phyloP scores from a whole-genome alignment of 2,113 vertebrate genomes.

The Struthidea cinerea region DNA sequence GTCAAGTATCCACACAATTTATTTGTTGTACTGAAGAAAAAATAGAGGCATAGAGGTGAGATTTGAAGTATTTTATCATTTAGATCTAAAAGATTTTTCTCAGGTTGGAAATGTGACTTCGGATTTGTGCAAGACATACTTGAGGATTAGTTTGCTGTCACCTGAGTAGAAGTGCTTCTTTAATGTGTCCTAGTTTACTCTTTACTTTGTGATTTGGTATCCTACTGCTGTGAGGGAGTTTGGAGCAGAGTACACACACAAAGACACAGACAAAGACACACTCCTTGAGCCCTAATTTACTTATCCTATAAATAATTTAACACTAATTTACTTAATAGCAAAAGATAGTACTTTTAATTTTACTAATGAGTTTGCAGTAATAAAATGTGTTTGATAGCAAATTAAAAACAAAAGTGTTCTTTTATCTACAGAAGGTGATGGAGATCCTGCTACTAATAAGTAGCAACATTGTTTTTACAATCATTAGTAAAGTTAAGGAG shows the following conservation, averaged over 20 bases:
- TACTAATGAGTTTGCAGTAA: background rate
- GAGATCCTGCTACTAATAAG: background rate
- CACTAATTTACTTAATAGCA: background rate
- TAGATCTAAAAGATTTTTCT: background rate
- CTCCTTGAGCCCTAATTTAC: background rate
- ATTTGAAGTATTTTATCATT: background rate
- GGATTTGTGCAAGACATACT: background rate
- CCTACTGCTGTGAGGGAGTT: background rate
- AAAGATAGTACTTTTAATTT: background rate
- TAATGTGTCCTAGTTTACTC: background rate
- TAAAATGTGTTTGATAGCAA: background rate
- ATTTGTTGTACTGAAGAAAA: background rate
- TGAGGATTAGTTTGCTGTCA: background rate
- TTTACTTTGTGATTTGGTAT: background rate
- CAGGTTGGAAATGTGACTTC: background rate
- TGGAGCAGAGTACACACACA: background rate
- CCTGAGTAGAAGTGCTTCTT: rapidly evolving
- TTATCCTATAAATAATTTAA: background rate
- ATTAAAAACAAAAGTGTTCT: background rate
- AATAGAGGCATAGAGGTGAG: background rate
- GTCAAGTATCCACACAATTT: background rate
- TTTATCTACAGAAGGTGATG: background rate
- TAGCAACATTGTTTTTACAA: background rate
- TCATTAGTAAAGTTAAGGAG: background rate
- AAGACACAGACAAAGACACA: background rate